phyloP scores from a whole-genome alignment of 2,797 vertebrate species.

The Podargus strigoides region DNA sequence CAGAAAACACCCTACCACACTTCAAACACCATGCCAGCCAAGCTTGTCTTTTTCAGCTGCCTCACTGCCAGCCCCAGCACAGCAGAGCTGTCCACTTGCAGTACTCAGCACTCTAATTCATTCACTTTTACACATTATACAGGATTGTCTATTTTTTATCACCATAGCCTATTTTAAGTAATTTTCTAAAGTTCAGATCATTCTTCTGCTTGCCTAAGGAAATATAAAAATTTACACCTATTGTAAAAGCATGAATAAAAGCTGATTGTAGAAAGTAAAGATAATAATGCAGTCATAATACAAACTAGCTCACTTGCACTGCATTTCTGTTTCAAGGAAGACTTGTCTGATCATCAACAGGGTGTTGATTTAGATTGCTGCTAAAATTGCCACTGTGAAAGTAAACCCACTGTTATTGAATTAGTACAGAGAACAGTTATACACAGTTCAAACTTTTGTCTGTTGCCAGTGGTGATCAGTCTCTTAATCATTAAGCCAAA shows the following conservation, averaged over 20 bases:
- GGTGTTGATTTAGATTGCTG: slow-evolving; percentile 45
- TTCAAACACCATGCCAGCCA: not conserved
- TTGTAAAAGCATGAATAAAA: slow-evolving; percentile 71
- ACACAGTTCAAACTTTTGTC: not conserved
- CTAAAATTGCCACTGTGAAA: slow-evolving; percentile 43
- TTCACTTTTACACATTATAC: not conserved
- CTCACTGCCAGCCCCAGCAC: not conserved
- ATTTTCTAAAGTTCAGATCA: slow-evolving; percentile 55
- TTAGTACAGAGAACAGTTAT: slow-evolving; percentile 3
- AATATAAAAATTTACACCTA: slow-evolving; percentile 66
- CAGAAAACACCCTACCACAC: not conserved
- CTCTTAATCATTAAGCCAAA: slow-evolving; percentile 46
- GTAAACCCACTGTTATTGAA: slow-evolving; percentile 32
- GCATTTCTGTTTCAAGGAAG: slow-evolving; percentile 39
- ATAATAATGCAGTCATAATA: slow-evolving; percentile 51
- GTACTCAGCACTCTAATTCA: not conserved
- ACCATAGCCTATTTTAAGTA: slow-evolving; percentile 18
- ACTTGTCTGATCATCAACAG: slow-evolving; percentile 39
- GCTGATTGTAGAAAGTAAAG: slow-evolving; percentile 63
- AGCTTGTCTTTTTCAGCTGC: not conserved
- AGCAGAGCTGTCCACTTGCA: not conserved
- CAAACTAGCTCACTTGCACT: slow-evolving; percentile 46
- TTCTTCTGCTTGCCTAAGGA: slow-evolving; percentile 61
- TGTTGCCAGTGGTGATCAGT: not conserved
- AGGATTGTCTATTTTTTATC: slow-evolving; percentile 5